These are phyloP conservation scores for Plebejus argus DNA, from an alignment of 2,888 invertebrate species.

Conservation along the genomic window DNA sequence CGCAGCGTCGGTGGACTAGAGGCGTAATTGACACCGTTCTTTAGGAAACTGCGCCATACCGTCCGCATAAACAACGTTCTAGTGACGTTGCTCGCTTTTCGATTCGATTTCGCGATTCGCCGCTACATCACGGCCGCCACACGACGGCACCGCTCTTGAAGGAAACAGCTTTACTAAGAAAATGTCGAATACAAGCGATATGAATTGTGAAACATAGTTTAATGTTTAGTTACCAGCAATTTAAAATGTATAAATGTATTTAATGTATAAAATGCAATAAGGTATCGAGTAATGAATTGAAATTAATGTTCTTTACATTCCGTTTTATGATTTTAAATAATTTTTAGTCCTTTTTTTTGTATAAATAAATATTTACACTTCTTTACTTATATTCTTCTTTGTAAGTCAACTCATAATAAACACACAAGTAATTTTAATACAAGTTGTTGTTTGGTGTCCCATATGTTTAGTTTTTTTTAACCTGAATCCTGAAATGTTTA, in stretches of 20 bases:
- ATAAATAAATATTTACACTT: background rate
- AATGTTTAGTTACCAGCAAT: background rate
- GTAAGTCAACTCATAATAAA: background rate
- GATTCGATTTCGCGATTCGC: too few relatives aligned
- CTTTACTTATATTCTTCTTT: background rate
- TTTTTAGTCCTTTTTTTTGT: background rate
- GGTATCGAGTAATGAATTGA: background rate
- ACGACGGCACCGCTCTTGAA: too few relatives aligned
- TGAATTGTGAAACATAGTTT: background rate
- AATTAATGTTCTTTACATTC: background rate
- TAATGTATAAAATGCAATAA: background rate
- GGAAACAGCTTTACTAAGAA: too few relatives aligned
- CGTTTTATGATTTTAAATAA: background rate
- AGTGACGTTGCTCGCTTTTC: too few relatives aligned
- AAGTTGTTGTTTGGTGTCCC: background rate
- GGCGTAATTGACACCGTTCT: too few relatives aligned
- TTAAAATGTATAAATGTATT: background rate
- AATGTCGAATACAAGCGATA: background rate
- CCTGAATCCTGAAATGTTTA: too few relatives aligned
- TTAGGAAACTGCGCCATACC: too few relatives aligned
- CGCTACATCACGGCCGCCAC: too few relatives aligned
- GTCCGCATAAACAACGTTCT: too few relatives aligned
- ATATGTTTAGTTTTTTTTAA: background rate
- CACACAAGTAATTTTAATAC: too few relatives aligned
- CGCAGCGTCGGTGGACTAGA: too few relatives aligned